These are phyloP conservation scores for Girardinus metallicus DNA, from an alignment of 2,797 vertebrate genomes.

Conservation along the genomic window DNA sequence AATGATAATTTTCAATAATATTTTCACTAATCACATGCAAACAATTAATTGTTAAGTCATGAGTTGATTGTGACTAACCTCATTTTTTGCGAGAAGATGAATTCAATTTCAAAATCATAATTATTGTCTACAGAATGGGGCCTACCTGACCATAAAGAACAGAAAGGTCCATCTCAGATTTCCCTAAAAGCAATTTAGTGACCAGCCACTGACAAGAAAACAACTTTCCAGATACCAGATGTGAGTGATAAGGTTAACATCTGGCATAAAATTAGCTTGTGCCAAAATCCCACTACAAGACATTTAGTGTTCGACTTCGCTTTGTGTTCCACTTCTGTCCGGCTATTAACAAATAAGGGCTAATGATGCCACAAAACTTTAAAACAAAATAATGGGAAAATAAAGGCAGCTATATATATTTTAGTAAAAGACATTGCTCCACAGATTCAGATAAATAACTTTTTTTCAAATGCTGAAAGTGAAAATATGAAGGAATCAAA, in stretches of 20 bases:
- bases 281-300: not conserved
- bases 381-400: not conserved
- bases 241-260: not conserved
- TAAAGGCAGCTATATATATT: not conserved
- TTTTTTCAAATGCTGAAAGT: not conserved
- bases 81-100: not conserved
- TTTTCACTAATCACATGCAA: not conserved
- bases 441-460: not conserved
- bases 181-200: not conserved
- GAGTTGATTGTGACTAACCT: not conserved
- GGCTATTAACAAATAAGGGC: not conserved
- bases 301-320: not conserved
- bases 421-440: not conserved
- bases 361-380: not conserved
- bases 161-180: not conserved
- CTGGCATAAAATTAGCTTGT: not conserved
- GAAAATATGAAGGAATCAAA: not conserved
- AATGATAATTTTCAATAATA: not conserved
- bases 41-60: not conserved
- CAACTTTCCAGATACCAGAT: not conserved
- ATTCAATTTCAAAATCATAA: not conserved
- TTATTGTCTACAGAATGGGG: not conserved
- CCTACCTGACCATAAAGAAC: not conserved
- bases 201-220: not conserved
- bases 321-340: not conserved